Evolutionary conservation across 2,888 invertebrate species (phyloP), one percentile per base, ranked within the genome.

Genomic region (Lepidochrysops patricia): DNA sequence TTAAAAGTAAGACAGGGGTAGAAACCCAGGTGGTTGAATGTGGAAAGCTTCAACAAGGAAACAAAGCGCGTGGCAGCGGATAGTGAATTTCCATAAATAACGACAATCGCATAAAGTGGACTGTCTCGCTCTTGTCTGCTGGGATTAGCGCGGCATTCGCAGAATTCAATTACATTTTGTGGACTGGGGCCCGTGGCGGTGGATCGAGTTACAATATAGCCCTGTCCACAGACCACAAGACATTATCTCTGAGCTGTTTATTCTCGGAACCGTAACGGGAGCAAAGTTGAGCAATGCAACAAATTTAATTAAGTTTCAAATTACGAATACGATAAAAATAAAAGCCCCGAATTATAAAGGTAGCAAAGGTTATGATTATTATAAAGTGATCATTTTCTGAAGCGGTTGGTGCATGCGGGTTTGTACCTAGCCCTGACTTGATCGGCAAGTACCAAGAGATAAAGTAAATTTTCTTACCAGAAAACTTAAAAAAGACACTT

Each of bases 81-180:
- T 19, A 43, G 43, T 43, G 12, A 23, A 43, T 43, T 43, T 19
- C 19, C 43, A 43, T 43, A 43, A 43, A 19, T 15, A 43, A 23
- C 43, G 19, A 43, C 43, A 43, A 43, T 43, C 43, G 19, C 19
- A 23, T 23, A 43, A 43, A 43, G 43, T 43, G 43, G 23, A 12
- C 43, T 43, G 19, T 43, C 23, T 43, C 43, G 43, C 43, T 43
- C 43, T 43, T 43, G 23, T 43, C 43, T 19, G 1, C 43, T 23
- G 43, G 43, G 43, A 43, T 43, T 43, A 43, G 43, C 19, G 9
- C 43, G 19, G 19, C 43, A 43, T 43, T 43, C 19, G 43, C 43
- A 23, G 43, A 43, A 43, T 43, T 43, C 43, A 43, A 43, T 43
- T 43, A 23, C 43, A 43, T 43, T 43, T 43, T 43, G 43, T 43